Evolutionary conservation across 2,113 vertebrate species (phyloP).

Genomic region (Ctenodactylus gundi): DNA sequence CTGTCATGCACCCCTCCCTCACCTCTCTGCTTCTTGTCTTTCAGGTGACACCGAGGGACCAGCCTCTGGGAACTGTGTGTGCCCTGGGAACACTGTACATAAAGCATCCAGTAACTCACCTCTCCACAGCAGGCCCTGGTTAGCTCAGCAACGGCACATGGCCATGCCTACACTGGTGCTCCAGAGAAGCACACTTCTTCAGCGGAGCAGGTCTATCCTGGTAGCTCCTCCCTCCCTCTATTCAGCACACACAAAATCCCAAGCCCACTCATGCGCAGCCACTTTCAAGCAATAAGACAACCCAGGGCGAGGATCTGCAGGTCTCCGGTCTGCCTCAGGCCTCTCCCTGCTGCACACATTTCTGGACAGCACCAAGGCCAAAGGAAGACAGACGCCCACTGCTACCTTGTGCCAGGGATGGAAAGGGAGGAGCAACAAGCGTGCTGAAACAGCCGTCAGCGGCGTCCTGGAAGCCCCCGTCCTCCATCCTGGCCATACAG

Average conservation of each 20-base stretch:
- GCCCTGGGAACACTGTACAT: not conserved
- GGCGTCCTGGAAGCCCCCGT: not conserved
- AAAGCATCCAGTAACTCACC: not conserved
- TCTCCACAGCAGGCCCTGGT: fast-evolving
- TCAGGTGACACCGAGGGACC: not conserved
- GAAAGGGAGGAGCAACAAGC: not conserved
- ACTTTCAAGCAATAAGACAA: not conserved
- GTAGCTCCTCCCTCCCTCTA: not conserved
- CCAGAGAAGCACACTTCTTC: not conserved
- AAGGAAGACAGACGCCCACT: not conserved
- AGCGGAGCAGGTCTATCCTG: not conserved
- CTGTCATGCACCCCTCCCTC: not conserved
- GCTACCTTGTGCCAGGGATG: not conserved
- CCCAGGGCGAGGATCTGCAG: not conserved
- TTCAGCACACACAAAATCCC: not conserved
- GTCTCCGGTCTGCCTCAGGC: not conserved
- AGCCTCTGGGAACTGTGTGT: not conserved
- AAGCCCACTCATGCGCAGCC: not conserved
- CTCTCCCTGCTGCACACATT: not conserved
- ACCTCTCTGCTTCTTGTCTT: not conserved
- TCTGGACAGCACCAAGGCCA: not conserved
- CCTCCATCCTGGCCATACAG: not conserved
- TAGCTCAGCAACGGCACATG: fast-evolving
- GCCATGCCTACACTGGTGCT: fast-evolving
- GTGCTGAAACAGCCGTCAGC: fast-evolving